These are phyloP conservation scores for Physeter macrocephalus DNA, from an alignment of 2,113 vertebrate species.

Conservation along the genomic window DNA sequence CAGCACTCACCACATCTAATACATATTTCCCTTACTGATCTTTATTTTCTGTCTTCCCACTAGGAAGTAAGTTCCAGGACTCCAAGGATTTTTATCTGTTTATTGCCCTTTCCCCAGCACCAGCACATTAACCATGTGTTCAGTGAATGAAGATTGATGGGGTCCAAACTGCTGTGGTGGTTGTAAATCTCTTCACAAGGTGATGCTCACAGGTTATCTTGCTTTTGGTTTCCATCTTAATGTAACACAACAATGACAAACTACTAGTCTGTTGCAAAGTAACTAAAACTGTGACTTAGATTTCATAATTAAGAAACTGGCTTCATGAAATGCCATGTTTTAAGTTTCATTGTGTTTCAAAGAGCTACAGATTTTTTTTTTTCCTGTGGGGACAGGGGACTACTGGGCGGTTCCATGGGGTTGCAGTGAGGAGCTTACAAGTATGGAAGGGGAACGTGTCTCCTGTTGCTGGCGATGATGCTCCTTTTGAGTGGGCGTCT, in stretches of 20 bases:
- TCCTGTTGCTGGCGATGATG: not conserved
- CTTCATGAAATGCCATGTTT: not conserved
- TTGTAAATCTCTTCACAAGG: not conserved
- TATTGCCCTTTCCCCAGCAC: not conserved
- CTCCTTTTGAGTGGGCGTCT: not conserved
- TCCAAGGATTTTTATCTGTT: not conserved
- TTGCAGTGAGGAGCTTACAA: not conserved
- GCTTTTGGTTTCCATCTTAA: not conserved
- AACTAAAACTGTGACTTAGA: not conserved
- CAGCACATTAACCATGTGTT: not conserved
- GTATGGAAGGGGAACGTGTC: not conserved
- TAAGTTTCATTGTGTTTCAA: not conserved
- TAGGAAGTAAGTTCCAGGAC: not conserved
- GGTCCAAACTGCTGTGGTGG: not conserved
- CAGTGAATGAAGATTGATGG: not conserved
- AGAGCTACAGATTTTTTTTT: not conserved
- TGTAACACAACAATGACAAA: not conserved
- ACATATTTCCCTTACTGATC: not conserved
- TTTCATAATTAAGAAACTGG: not conserved
- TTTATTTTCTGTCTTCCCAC: not conserved
- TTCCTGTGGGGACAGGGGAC: too few relatives aligned
- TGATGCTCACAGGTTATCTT: slow-evolving; percentile 46
- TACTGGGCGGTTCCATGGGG: not conserved
- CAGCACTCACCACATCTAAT: not conserved
- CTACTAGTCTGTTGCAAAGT: not conserved